These are phyloP conservation scores for Protodeltote pygarga DNA, from an alignment of 2,888 invertebrate genomes.

Conservation along the genomic window DNA sequence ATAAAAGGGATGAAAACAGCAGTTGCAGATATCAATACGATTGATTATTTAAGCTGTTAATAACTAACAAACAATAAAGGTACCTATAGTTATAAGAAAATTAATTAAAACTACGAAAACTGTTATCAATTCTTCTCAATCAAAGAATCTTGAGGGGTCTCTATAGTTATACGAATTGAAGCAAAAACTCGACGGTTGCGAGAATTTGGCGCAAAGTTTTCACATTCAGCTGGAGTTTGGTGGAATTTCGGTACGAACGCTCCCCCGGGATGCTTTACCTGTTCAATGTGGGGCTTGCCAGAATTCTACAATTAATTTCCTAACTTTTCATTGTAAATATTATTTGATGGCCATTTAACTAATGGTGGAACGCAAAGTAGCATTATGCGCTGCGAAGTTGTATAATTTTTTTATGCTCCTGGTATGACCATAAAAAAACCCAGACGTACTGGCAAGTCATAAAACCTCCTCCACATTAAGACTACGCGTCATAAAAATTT, in stretches of 20 bases:
- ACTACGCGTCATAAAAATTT: constrained; percentile 7
- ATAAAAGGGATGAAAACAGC: constrained; percentile 13
- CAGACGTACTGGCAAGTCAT: too few relatives aligned
- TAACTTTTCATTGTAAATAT: constrained; percentile 64
- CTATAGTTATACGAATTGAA: constrained; percentile 57
- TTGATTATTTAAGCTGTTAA: too few relatives aligned
- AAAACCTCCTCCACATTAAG: constrained; percentile 7
- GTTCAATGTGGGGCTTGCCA: constrained; percentile 53
- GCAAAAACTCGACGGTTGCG: constrained; percentile 56
- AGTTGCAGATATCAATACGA: not conserved
- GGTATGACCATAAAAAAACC: too few relatives aligned
- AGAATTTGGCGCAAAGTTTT: constrained; percentile 64
- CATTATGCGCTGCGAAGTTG: too few relatives aligned
- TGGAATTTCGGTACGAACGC: constrained; percentile 56
- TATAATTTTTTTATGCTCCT: too few relatives aligned
- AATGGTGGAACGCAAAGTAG: constrained; percentile 26
- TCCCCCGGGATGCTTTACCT: constrained; percentile 60
- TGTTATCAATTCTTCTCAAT: constrained; percentile 46
- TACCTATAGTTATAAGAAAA: constrained; percentile 22
- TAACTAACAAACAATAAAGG: too few relatives aligned
- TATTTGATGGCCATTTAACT: constrained; percentile 49
- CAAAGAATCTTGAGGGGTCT: constrained; percentile 47
- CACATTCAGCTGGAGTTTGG: constrained; percentile 63
- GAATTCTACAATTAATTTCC: constrained; percentile 68
- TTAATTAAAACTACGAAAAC: constrained; percentile 38